Percentiles rank a stretch among this genome's conserved stretches.
phyloP scores from a whole-genome alignment of 2,113 vertebrate species.

The Pungitius pungitius region DNA sequence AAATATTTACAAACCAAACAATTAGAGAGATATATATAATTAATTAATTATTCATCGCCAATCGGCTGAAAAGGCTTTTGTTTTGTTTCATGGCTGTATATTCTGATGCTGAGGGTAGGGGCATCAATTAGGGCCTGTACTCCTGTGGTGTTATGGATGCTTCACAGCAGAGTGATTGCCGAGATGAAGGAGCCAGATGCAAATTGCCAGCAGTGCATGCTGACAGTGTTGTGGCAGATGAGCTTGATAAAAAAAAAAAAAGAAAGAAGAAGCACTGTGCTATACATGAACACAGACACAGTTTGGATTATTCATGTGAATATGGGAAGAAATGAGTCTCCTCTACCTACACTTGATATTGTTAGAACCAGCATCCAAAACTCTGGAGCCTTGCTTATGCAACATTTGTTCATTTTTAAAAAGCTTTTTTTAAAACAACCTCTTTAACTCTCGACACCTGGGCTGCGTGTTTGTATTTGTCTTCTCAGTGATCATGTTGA shows the following conservation, averaged over 20 bases:
- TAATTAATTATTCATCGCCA: constrained; percentile 74
- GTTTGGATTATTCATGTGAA: constrained; percentile 14
- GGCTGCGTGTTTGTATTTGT: constrained; percentile 43
- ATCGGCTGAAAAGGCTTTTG: constrained; percentile 64
- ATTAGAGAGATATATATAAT: constrained; percentile 78
- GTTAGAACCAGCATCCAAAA: constrained; percentile 3
- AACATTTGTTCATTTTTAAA: constrained; percentile 45
- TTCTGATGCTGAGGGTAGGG: constrained; percentile 45
- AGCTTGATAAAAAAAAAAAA: constrained; percentile 32
- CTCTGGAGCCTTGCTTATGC: constrained; percentile 20
- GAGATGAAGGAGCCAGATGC: constrained; percentile 49
- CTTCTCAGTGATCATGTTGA: constrained; percentile 38
- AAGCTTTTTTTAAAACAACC: constrained; percentile 43
- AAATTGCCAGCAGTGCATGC: constrained; percentile 27
- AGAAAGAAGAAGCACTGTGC: not conserved
- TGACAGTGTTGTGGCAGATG: constrained; percentile 32
- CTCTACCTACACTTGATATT: not conserved
- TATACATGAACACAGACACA: constrained; percentile 17
- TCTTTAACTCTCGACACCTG: constrained; percentile 43
- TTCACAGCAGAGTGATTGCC: constrained; percentile 48
- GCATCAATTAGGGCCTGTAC: constrained; percentile 61
- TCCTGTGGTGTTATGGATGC: constrained; percentile 62
- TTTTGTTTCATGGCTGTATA: constrained; percentile 59
- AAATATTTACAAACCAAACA: constrained; percentile 81
- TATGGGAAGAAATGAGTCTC: constrained; percentile 2